phyloP scores from a whole-genome alignment of 2,797 vertebrate genomes.

The Enteromius anoplus region DNA sequence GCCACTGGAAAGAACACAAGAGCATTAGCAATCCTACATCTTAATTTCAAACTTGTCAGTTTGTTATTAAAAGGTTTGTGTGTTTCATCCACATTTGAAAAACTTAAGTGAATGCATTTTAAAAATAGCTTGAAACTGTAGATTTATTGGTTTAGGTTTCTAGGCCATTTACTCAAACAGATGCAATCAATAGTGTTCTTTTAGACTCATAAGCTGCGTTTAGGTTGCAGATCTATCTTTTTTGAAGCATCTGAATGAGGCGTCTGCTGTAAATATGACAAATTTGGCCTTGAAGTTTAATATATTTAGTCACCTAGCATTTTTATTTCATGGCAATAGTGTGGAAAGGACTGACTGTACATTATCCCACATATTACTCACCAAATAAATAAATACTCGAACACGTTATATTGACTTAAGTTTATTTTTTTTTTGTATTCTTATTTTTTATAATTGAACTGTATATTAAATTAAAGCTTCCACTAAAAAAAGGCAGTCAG shows the following conservation, averaged over 20 bases:
- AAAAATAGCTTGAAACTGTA: not conserved
- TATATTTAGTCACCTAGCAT: too few species aligned
- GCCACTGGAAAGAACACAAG: not conserved
- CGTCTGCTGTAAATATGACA: not conserved
- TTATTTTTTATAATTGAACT: not conserved
- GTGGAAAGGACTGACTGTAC: not conserved
- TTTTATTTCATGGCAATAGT: not conserved
- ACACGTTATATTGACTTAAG: not conserved
- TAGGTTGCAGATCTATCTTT: not conserved
- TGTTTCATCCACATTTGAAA: not conserved
- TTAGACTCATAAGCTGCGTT: not conserved
- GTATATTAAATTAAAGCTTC: not conserved
- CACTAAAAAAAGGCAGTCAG: not conserved
- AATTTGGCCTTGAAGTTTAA: not conserved
- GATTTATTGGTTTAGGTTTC: not conserved
- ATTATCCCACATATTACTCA: not conserved
- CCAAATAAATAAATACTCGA: not conserved
- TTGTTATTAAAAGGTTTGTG: not conserved
- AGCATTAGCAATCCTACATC: not conserved
- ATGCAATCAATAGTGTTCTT: not conserved
- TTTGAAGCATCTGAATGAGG: not conserved
- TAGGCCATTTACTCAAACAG: not conserved
- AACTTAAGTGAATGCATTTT: not conserved
- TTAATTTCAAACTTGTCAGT: not conserved
- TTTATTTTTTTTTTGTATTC: not conserved